phyloP scores from a whole-genome alignment of 2,113 vertebrate species.

The Oreochromis aureus region DNA sequence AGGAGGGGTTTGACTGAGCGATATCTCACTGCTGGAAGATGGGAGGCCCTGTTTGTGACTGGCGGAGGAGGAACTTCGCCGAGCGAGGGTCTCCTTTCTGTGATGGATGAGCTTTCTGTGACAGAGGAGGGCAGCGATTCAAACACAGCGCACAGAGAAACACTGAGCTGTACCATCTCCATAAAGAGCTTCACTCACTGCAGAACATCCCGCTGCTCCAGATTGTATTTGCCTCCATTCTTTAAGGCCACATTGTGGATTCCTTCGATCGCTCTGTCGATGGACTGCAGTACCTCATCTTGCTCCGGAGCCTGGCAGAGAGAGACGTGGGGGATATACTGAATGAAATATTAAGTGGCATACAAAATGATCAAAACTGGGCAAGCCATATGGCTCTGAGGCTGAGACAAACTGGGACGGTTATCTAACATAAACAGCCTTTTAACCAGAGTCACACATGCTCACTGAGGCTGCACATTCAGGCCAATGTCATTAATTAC shows the following conservation, averaged over 20 bases:
- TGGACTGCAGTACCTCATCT: conserved; percentile 93
- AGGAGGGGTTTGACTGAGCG: conserved; percentile 75
- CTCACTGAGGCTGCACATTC: conserved; percentile 5
- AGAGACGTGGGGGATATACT: not conserved
- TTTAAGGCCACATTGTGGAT: conserved; percentile 96
- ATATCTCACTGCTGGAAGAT: conserved; percentile 84
- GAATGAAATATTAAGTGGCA: conserved; percentile 39
- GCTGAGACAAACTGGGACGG: conserved; percentile 44
- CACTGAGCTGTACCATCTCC: too few species aligned
- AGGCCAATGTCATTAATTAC: not conserved
- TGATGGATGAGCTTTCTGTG: conserved; percentile 94
- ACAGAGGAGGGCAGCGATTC: not conserved
- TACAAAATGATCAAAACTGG: conserved; percentile 18
- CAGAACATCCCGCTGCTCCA: conserved; percentile 94
- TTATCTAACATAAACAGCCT: conserved; percentile 44
- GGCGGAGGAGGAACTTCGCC: conserved; percentile 76
- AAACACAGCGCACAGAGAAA: not conserved
- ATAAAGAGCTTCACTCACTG: conserved; percentile 76
- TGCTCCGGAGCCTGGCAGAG: conserved; percentile 84
- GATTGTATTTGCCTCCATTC: conserved; percentile 94
- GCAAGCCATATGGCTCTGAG: not conserved
- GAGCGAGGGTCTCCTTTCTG: conserved; percentile 91
- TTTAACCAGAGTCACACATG: not conserved
- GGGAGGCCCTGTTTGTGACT: conserved; percentile 75
- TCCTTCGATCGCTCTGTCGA: conserved; percentile 94